Base-by-base conservation (phyloP, 2,797 vertebrate genomes). In the Acipenser oxyrinchus region DNA sequence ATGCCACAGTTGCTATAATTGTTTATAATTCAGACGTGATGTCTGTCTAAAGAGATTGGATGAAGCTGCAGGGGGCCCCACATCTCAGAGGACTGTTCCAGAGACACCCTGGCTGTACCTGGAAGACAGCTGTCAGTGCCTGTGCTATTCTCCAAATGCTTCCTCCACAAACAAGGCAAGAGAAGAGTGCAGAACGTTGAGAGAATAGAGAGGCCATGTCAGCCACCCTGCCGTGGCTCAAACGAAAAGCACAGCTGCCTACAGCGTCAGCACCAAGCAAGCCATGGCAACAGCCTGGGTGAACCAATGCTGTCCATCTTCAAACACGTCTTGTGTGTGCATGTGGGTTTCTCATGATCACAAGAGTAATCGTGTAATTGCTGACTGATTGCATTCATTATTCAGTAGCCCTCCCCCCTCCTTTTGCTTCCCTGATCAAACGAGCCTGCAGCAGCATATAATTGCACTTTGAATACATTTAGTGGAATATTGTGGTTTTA, bases 241-340 rank as follows among this genome's bases (percentile, higher is more conserved):
- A 83, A 84, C 82, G 84, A 83, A 77, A 74, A 77, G 66, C 67
- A 74, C 37, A 37, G 71, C 65, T 71, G 59, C 71, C 58, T 71
- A 62, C 65, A 76, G 71, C 66, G 68, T 80, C 70, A 83, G 83
- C 79, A 75, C 87, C 83, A 87, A 74, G 75, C 76, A 73, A 86
- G 76, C 84, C 85, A 88, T 87, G 83, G 83, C 82, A 87, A 90
- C 15, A 72, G 70, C 79, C 76, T 74, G 74, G 73, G 75, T 77
- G 73, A 75, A 73, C 69, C 82, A 75, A 77, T 66, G 62, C 68
- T 70, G 72, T 77, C 78, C 78, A 77, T 74, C 74, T 74, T 83
- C 76, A 80, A 81, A 81, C 76, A 68, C 76, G 78, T 76, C 69
- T 71, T 70, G 77, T 81, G 49, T 37, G 9, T 49, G 11, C 51